These are phyloP conservation scores for Daubentonia madagascariensis DNA, from an alignment of 2,113 vertebrate species.

Conservation along the genomic window DNA sequence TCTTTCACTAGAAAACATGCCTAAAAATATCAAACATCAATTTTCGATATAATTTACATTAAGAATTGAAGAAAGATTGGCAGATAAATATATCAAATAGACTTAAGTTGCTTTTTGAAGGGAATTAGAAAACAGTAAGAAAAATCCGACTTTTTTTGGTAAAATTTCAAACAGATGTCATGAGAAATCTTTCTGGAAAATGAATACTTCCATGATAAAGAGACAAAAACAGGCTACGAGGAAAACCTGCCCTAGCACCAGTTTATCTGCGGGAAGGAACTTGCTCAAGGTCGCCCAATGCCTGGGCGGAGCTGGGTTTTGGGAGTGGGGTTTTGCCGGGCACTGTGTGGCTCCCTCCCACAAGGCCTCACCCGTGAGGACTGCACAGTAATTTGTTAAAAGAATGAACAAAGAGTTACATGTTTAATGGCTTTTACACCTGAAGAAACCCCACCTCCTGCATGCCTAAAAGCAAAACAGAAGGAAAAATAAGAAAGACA, in stretches of 20 bases:
- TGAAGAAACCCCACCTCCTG: neutral
- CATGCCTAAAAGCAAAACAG: neutral
- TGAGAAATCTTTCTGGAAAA: neutral
- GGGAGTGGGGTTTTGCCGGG: no score
- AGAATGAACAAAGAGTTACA: neutral
- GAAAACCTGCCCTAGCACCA: neutral
- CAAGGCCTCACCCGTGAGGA: neutral
- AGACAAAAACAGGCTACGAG: no score
- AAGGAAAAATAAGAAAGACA: neutral
- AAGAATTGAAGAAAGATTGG: neutral
- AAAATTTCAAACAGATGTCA: neutral
- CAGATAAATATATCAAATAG: neutral
- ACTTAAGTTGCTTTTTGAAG: constrained; percentile 2
- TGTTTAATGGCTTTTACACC: neutral
- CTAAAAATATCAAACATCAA: constrained; percentile 52
- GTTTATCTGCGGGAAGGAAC: no score
- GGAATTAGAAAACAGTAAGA: constrained; percentile 10
- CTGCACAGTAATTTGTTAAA: accelerated
- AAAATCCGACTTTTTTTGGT: neutral
- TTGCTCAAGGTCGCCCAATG: accelerated
- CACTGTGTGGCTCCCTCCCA: neutral
- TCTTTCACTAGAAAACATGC: constrained; percentile 37
- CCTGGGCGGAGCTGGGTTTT: neutral
- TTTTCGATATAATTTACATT: constrained; percentile 12
- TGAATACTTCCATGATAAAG: no score